Conservation (phyloP, 1,140 invertebrate species). For the Drosophila suzukii region DNA sequence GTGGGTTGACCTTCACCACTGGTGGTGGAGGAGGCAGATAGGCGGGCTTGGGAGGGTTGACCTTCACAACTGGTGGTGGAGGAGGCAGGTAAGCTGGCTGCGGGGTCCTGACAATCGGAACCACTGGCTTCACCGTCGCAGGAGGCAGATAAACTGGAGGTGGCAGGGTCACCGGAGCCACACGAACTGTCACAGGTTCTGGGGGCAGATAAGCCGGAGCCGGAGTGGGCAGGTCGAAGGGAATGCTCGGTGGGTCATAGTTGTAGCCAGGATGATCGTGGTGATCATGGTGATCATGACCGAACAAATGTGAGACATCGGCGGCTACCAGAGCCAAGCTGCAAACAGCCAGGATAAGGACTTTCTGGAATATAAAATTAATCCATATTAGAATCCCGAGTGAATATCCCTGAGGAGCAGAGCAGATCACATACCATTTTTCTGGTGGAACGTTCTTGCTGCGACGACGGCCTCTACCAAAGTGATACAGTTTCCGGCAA, state of each 20-base stretch:
- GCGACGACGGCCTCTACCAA: slow-evolving; percentile 52
- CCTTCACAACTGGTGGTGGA: slow-evolving; percentile 8
- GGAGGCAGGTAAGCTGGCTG: slow-evolving; percentile 38
- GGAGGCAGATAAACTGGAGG: slow-evolving; percentile 64
- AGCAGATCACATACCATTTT: slow-evolving; percentile 52
- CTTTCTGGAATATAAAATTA: slow-evolving; percentile 52
- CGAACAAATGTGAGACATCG: slow-evolving; percentile 74
- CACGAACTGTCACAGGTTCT: slow-evolving; percentile 23
- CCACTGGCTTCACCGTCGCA: slow-evolving; percentile 11
- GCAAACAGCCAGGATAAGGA: slow-evolving; percentile 58
- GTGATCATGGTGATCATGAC: slow-evolving; percentile 60
- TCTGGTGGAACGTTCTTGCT: slow-evolving; percentile 55
- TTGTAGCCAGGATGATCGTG: slow-evolving; percentile 70
- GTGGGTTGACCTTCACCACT: slow-evolving; percentile 6
- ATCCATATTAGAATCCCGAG: background rate
- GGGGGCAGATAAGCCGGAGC: slow-evolving; percentile 52
- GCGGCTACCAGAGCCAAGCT: slow-evolving; percentile 66
- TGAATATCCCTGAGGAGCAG: background rate
- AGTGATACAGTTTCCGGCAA: slow-evolving; percentile 80
- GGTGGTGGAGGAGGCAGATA: slow-evolving; percentile 43
- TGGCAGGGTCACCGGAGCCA: slow-evolving; percentile 16
- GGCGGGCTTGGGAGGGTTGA: background rate
- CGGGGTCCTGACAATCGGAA: slow-evolving; percentile 9
- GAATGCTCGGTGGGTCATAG: slow-evolving; percentile 64
- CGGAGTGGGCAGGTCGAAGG: slow-evolving; percentile 67